Evolutionary conservation across 2,113 vertebrate genomes (phyloP).

Genomic region (Gambusia holbrooki): DNA sequence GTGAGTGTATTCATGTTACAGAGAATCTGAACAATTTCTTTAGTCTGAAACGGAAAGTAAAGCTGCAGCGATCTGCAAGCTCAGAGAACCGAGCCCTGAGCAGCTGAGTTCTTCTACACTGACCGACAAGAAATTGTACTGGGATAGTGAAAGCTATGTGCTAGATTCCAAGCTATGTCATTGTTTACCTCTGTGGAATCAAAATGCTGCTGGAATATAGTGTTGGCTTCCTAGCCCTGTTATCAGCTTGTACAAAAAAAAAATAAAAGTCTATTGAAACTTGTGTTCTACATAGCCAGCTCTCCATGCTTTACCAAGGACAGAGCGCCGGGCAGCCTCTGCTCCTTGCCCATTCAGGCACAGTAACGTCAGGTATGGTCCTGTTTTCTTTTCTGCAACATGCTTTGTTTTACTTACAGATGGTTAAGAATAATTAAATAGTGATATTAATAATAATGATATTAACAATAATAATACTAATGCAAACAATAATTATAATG

Average conservation of each 20-base stretch:
- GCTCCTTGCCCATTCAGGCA: conserved; percentile 77
- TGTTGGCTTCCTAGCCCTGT: conserved; percentile 70
- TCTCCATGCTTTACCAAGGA: conserved; percentile 79
- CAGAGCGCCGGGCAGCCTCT: conserved; percentile 64
- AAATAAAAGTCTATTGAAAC: conserved; percentile 69
- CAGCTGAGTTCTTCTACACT: conserved; percentile 53
- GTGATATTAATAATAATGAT: conserved; percentile 42
- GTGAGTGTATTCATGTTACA: conserved; percentile 51
- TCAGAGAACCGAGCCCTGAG: conserved; percentile 42
- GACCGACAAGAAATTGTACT: conserved; percentile 59
- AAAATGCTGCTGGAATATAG: conserved; percentile 71
- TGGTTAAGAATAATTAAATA: conserved; percentile 64
- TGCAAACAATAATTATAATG: conserved; percentile 65
- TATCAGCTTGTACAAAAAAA: conserved; percentile 76
- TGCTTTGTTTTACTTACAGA: conserved; percentile 77
- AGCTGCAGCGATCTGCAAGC: conserved; percentile 42
- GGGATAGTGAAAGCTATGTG: conserved; percentile 68
- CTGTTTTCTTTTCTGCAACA: conserved; percentile 82
- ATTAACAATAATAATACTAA: conserved; percentile 47
- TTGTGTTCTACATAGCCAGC: conserved; percentile 77
- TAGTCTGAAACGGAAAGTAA: conserved; percentile 33
- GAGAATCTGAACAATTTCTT: conserved; percentile 41
- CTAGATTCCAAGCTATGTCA: conserved; percentile 70
- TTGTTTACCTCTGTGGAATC: conserved; percentile 74
- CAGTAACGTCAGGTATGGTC: conserved; percentile 83